Conservation (phyloP, 2,113 vertebrate genomes). For the Sakesphorus luctuosus region DNA sequence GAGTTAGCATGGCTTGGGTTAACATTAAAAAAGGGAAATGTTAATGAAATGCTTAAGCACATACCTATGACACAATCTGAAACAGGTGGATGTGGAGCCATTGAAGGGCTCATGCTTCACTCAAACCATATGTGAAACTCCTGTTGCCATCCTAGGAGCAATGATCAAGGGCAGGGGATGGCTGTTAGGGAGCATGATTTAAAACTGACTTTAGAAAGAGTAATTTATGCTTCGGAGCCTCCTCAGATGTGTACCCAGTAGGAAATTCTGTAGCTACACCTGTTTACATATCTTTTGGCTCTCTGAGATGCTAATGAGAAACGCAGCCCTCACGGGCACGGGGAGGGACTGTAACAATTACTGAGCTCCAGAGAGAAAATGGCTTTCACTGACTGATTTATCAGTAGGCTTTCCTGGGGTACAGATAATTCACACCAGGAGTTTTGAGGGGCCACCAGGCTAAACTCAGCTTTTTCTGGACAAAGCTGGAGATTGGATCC, state of each 20-base stretch:
- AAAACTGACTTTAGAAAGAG: constrained; percentile 62
- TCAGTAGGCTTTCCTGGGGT: neutral
- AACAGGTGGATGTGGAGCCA: constrained; percentile 54
- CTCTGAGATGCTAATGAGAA: constrained; percentile 49
- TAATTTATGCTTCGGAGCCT: constrained; percentile 57
- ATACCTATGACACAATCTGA: constrained; percentile 64
- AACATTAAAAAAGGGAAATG: neutral
- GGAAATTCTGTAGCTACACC: constrained; percentile 63
- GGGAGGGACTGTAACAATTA: constrained; percentile 26
- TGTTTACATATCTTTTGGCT: constrained; percentile 55
- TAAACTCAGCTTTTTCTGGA: neutral
- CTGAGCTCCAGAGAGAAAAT: constrained; percentile 22
- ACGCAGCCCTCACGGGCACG: neutral
- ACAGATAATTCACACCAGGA: constrained; percentile 30
- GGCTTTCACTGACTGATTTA: constrained; percentile 16
- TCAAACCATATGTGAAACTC: constrained; percentile 64
- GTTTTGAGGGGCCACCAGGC: neutral
- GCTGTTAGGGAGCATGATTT: constrained; percentile 56
- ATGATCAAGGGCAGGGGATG: constrained; percentile 58
- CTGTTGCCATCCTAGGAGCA: constrained; percentile 35
- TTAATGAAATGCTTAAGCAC: constrained; percentile 57
- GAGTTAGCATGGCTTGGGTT: neutral
- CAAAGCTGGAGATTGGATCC: neutral
- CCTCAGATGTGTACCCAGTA: constrained; percentile 65
- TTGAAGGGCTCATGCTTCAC: constrained; percentile 46